Percentiles rank a stretch among this genome's conserved stretches.
These are phyloP conservation scores for Globicephala melas DNA, from an alignment of 2,113 vertebrate species.

Conservation along the genomic window DNA sequence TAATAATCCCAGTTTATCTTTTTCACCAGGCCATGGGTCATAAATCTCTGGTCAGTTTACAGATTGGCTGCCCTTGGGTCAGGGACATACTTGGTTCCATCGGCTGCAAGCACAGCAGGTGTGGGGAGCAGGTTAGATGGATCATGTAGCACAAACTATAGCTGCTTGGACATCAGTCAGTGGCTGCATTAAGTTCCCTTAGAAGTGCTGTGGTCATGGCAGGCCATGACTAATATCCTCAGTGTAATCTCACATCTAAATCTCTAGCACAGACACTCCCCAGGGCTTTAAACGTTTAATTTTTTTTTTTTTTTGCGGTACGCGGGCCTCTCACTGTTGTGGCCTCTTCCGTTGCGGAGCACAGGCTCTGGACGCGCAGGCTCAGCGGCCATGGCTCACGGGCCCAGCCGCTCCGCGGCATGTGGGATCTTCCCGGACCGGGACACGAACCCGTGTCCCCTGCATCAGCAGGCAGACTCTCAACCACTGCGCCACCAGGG, in stretches of 20 bases:
- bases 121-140: background rate
- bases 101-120: background rate
- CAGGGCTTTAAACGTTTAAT: background rate
- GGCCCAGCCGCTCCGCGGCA: too few species aligned
- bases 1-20: background rate
- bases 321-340: too few species aligned
- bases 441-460: too few species aligned
- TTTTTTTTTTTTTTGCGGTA: too few species aligned
- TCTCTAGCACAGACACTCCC: background rate
- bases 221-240: background rate
- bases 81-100: background rate
- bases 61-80: background rate
- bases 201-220: background rate
- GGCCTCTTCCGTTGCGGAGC: too few species aligned
- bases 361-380: too few species aligned
- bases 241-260: background rate
- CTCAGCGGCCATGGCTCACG: too few species aligned
- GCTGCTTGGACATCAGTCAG: background rate
- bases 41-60: background rate
- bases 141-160: background rate
- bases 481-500: too few species aligned
- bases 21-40: background rate
- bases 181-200: background rate
- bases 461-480: too few species aligned
- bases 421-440: too few species aligned